These are phyloP conservation scores for Notamacropus eugenii DNA, from an alignment of 2,797 vertebrate species.

Conservation along the genomic window DNA sequence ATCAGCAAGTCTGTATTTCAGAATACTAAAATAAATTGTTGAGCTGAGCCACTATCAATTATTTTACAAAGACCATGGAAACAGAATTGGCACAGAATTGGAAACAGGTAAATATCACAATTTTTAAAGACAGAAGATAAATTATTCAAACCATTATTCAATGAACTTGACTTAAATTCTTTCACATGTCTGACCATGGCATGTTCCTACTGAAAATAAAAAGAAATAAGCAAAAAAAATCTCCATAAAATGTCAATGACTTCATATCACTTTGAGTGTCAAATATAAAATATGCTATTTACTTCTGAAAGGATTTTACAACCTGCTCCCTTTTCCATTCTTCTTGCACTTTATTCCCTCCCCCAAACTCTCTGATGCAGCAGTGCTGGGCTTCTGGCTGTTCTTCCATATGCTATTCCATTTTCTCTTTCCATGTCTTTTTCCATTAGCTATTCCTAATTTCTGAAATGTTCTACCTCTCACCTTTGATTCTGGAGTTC, in stretches of 20 bases:
- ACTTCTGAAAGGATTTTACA: background rate
- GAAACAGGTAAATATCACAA: background rate
- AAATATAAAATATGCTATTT: background rate
- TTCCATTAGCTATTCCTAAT: background rate
- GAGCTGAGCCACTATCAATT: background rate
- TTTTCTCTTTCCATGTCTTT: background rate
- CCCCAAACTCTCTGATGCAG: background rate
- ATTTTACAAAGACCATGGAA: background rate
- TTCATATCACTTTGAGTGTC: background rate
- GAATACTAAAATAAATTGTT: background rate
- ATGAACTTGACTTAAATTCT: background rate
- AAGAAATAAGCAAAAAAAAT: background rate
- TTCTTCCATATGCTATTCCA: background rate
- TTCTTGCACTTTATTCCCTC: background rate
- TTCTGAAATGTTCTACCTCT: background rate
- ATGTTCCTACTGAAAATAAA: background rate
- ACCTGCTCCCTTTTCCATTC: background rate
- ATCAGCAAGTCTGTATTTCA: background rate
- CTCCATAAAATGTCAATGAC: background rate
- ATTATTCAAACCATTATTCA: background rate
- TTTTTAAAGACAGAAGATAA: background rate
- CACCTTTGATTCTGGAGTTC: background rate
- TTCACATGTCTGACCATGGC: background rate
- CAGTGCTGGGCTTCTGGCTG: background rate
- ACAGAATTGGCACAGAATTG: background rate